These are phyloP conservation scores for Samia ricini DNA, from an alignment of 1,140 invertebrate species.

Conservation along the genomic window DNA sequence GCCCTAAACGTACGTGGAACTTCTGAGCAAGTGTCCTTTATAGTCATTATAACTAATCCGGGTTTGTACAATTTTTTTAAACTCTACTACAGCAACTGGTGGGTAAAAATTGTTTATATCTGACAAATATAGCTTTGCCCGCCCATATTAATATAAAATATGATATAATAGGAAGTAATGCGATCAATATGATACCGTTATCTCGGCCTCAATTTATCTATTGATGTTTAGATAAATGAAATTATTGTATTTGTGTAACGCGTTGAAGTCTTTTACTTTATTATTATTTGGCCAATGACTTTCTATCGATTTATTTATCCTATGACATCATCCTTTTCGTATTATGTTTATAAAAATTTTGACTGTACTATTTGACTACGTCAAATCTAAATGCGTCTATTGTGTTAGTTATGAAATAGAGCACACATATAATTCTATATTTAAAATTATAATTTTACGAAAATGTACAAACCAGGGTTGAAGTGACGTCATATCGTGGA, in stretches of 20 bases:
- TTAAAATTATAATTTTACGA: neutral
- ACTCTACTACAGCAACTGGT: conserved; percentile 13
- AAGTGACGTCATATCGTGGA: conserved; percentile 61
- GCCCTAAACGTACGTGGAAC: conserved; percentile 58
- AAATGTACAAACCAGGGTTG: conserved; percentile 36
- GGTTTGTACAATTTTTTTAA: conserved; percentile 53
- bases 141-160: conserved; percentile 32
- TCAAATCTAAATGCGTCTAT: neutral
- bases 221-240: conserved; percentile 46
- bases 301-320: neutral
- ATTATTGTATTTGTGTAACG: conserved; percentile 37
- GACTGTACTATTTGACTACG: neutral
- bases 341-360: neutral
- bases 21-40: conserved; percentile 57
- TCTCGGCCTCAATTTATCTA: conserved; percentile 43
- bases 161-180: conserved; percentile 49
- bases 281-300: conserved; percentile 15
- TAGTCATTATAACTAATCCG: conserved; percentile 41
- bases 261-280: conserved; percentile 71
- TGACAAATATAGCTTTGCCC: conserved; percentile 29
- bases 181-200: conserved; percentile 63
- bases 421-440: neutral
- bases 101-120: neutral
- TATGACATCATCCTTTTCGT: too few relatives aligned
- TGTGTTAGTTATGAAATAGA: neutral